Base-by-base conservation (phyloP, 2,888 invertebrate species). In the Phalangium opilio region DNA sequence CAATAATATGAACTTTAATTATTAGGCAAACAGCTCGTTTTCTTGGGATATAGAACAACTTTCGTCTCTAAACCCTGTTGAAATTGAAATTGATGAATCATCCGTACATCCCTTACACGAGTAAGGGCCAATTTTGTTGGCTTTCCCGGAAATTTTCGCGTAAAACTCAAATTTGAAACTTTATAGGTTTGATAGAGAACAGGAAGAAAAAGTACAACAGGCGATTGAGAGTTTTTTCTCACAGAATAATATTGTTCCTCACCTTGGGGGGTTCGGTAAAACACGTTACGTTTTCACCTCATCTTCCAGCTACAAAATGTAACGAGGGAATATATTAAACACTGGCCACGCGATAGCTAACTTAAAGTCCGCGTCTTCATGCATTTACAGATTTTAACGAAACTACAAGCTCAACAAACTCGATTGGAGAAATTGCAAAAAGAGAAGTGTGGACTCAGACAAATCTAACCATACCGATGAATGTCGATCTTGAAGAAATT, bases 201-300 rank as follows among this genome's bases (percentile, higher is more conserved):
- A 47, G 18, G 52, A 52, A 35, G 21, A 39, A n/a, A 41, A 50
- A 43, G 50, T 50, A 12, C 52, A 52, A 40, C 46, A 50, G 18
- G 52, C 52, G 17, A 52, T 52, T 36, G 50, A 52, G 42, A 38
- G 44, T 33, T 52, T 50, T 36, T 52, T 52, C 41, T 50, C 50
- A 5, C 50, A 52, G 42, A 50, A 44, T 36, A 45, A 48, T 34
- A 44, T 52, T 47, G 50, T 50, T 19, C 52, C 52, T 15, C 7
- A 50, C 52, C 14, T 52, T 50, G 52, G 42, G 45, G 18, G 41
- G 43, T 20, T 45, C 47, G 19, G 39, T 41, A 12, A 50, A 44
- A 44, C 34, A 41, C 39, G 47, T 36, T 18, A 27, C 27, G 5
- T 27, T 27, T 27, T 27, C 27, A 7, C 27, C 27, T 7, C 27